Percentiles rank a stretch among this genome's conserved stretches.
Evolutionary conservation across 2,113 vertebrate genomes (phyloP).

Genomic region (Seriola aureovittata): DNA sequence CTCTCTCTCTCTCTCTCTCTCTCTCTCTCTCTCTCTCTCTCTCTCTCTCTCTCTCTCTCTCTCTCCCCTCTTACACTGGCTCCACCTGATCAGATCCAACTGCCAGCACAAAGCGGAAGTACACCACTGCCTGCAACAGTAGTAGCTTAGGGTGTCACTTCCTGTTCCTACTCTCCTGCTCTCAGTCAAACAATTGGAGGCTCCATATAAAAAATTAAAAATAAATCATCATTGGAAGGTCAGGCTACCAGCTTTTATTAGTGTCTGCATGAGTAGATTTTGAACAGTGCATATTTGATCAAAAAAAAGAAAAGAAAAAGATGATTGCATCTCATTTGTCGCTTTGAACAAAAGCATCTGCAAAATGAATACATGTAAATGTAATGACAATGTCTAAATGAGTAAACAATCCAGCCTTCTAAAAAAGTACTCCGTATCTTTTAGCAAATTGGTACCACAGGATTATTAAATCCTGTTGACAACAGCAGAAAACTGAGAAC

Average conservation of each 20-base stretch:
- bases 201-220: too few relatives aligned
- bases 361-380: neutral
- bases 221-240: too few relatives aligned
- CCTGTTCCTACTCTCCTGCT: constrained; percentile 54
- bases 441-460: neutral
- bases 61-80: constrained; percentile 18
- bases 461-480: neutral
- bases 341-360: too few relatives aligned
- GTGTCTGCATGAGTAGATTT: neutral
- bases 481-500: too few relatives aligned
- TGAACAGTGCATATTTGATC: neutral
- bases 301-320: neutral
- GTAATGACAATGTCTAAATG: too few relatives aligned
- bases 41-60: neutral
- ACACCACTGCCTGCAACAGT: constrained; percentile 17
- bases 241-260: neutral
- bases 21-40: constrained; percentile 9
- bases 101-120: constrained; percentile 50
- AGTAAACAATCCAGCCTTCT: neutral
- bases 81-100: constrained; percentile 48
- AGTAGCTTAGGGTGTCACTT: constrained; percentile 56
- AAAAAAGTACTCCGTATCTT: too few relatives aligned
- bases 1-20: constrained; percentile 39
- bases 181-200: too few relatives aligned
- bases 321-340: neutral